Evolutionary conservation across 2,888 invertebrate genomes (phyloP), one percentile per base, ranked within the genome.

Genomic region (Aromia moschata): DNA sequence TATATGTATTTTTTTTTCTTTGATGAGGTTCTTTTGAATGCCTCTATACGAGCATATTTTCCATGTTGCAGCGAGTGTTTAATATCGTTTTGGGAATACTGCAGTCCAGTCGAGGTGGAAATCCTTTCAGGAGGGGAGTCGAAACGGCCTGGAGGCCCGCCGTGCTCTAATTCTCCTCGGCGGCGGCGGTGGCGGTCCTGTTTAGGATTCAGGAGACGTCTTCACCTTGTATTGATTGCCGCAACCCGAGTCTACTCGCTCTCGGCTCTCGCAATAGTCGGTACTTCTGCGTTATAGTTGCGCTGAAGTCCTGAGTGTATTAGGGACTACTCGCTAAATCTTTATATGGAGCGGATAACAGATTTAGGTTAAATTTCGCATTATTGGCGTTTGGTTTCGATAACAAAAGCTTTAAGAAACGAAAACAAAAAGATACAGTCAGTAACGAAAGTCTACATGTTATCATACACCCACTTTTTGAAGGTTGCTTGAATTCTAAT

Each of bases 161-260:
- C 58, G 45, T 56, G 65, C 53, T 67, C 65, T 63, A 67, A 63
- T 64, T 63, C 64, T 51, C 62, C 60, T 58, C 64, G 62, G 61
- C 61, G 69, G 68, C 65, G 68, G 68, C 65, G 67, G 67, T 65
- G 76, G 73, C 70, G 74, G 71, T 71, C 71, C 77, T 80, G 78
- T 75, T 86, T 86, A 84, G 85, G 84, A 86, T 86, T 84, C 86
- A 81, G 83, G 70, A 71, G 81, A 81, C 83, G 84, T 84, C 79
- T 83, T 83, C 79, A 83, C 83, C 84, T 84, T 83, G 86, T 87
- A 87, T 87, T 86, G 86, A 87, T 87, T 86, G 85, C 83, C 80
- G 80, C 82, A 83, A 76, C 79, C 74, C 74, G 62, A 60, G 64
- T 61, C 47, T 46, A 31, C 49, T 46, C 37, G 45, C 53, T 33